Conservation (phyloP, 2,113 vertebrate genomes). For the Menura novaehollandiae region DNA sequence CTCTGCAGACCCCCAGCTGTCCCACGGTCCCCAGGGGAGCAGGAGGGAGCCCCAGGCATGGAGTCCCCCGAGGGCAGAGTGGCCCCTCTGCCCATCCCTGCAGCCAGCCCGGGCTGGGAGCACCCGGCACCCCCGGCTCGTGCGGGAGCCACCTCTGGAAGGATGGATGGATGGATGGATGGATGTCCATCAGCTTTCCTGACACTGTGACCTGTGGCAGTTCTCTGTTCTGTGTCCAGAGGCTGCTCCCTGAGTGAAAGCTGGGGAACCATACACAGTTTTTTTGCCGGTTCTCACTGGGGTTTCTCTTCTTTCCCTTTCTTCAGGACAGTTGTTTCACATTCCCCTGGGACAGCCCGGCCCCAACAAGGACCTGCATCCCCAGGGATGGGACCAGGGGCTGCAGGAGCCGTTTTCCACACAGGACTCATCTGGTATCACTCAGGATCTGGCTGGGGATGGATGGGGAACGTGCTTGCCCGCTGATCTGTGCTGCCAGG, state of each 20-base stretch:
- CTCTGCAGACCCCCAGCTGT: too few species aligned
- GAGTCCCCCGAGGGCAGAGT: rapidly evolving
- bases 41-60: background rate
- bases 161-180: background rate
- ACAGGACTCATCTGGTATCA: too few species aligned
- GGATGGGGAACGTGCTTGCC: rapidly evolving
- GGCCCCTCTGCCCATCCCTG: background rate
- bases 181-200: rapidly evolving
- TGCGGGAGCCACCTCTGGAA: background rate
- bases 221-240: background rate
- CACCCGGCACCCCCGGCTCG: rapidly evolving
- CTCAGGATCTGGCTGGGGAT: rapidly evolving
- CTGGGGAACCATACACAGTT: rapidly evolving
- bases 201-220: rapidly evolving
- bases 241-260: background rate
- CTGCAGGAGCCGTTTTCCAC: background rate
- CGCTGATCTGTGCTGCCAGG: background rate
- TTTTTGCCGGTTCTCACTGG: rapidly evolving
- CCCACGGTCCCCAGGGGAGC: background rate
- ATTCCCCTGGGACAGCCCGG: rapidly evolving
- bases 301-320: background rate
- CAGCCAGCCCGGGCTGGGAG: background rate
- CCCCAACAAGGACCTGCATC: background rate
- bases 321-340: rapidly evolving
- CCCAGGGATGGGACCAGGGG: rapidly evolving